phyloP scores from a whole-genome alignment of 2,113 vertebrate species.

The Xiphophorus hellerii region DNA sequence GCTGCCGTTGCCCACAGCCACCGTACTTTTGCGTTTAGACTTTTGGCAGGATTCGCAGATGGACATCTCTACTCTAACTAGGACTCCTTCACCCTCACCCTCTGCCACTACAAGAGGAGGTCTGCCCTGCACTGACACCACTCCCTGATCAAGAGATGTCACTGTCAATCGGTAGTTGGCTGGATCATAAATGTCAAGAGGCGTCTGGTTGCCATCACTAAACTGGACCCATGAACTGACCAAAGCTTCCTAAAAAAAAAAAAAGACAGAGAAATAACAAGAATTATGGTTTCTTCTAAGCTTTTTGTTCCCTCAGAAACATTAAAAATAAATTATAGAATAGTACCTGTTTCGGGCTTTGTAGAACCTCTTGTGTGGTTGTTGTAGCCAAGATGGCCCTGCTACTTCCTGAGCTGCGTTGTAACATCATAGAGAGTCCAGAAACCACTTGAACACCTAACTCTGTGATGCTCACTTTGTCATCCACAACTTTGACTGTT shows the following conservation, averaged over 20 bases:
- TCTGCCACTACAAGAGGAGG: constrained; percentile 82
- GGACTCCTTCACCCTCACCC: constrained; percentile 85
- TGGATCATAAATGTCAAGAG: constrained; percentile 89
- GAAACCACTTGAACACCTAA: constrained; percentile 90
- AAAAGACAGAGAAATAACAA: constrained; percentile 9
- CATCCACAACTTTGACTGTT: constrained; percentile 89
- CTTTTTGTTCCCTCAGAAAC: background rate
- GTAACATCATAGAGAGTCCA: constrained; percentile 87
- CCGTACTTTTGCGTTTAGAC: constrained; percentile 88
- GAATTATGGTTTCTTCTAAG: constrained; percentile 10
- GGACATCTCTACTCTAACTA: constrained; percentile 89
- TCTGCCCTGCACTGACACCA: constrained; percentile 85
- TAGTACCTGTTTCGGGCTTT: constrained; percentile 86
- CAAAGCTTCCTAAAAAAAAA: constrained; percentile 85
- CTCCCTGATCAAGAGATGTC: constrained; percentile 87
- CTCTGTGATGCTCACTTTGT: constrained; percentile 92
- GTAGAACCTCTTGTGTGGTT: constrained; percentile 86
- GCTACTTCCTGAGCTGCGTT: constrained; percentile 91
- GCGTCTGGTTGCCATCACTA: constrained; percentile 90
- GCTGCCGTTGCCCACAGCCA: constrained; percentile 85
- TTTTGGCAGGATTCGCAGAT: constrained; percentile 91
- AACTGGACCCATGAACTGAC: constrained; percentile 93
- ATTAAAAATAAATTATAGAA: background rate
- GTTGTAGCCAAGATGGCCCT: constrained; percentile 88
- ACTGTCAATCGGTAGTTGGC: constrained; percentile 84